Evolutionary conservation across 2,797 vertebrate genomes (phyloP), one percentile per base, ranked within the genome.

Genomic region (Champsocephalus esox): DNA sequence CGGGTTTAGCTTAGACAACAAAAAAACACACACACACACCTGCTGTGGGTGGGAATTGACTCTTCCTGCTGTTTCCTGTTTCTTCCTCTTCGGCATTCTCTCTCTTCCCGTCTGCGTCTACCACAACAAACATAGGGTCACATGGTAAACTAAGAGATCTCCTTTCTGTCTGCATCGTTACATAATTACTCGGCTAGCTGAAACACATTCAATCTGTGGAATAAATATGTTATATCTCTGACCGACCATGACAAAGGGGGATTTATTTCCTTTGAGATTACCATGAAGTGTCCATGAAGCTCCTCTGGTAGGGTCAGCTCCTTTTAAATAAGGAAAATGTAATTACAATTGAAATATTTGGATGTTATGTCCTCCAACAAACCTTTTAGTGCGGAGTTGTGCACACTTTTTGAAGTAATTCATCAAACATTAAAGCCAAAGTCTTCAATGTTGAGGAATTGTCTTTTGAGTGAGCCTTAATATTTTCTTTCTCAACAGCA

Each of bases 51-150:
- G 48, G 38, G 49, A 89, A 88, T 54, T 63, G 80, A 85, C 72
- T 77, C 81, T 45, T 71, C 61, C 8, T 59, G 60, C 24, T 28
- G 68, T 77, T 21, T 87, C 77, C 17, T 0, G 17, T 81, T 83
- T 82, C 81, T 70, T 61, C 59, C 12, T 46, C 75, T 58, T 70
- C 73, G 17, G 32, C 55, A 1, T 43, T 41, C 54, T 77, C 56
- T 52, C 57, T 50, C 34, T 38, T 38, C 34, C 62, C 0, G 19
- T 59, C 55, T 63, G 38, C 9, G 12, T 78, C 80, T 77, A 21
- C 49, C 61, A 76, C 85, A 85, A 84, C 61, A 87, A 90, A 85
- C 79, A 83, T 50, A 32, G 64, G 71, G 64, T 75, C 45, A 38
- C 44, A 62, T 45, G 73, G 60, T 79, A 83, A 87, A 79, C 73